A percentile compares a stretch with the other conserved stretches of the same genome.
Evolutionary conservation across 1,140 invertebrate species (phyloP).

Genomic region (Pogonomyrmex californicus): DNA sequence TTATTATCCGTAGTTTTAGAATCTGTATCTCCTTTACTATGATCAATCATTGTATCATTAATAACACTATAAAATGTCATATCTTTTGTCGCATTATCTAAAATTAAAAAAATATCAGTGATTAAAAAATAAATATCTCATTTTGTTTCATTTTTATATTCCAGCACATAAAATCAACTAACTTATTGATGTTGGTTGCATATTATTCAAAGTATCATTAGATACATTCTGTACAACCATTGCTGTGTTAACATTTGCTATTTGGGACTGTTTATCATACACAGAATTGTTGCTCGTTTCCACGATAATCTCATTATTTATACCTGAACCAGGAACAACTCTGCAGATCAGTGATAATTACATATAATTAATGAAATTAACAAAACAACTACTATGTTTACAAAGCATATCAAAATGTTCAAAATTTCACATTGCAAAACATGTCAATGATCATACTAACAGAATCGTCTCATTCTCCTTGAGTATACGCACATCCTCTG

Average conservation of each 20-base stretch:
- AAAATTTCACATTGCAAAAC: neutral
- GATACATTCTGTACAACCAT: neutral
- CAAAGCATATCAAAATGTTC: neutral
- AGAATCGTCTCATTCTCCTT: slow-evolving; percentile 74
- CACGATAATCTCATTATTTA: neutral
- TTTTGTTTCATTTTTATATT: neutral
- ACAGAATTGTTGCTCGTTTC: neutral
- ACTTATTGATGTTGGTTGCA: slow-evolving; percentile 30
- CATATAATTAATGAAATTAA: neutral
- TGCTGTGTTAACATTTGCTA: neutral
- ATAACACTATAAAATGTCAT: slow-evolving; percentile 65
- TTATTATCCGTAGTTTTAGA: slow-evolving; percentile 63
- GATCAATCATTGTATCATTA: slow-evolving; percentile 13
- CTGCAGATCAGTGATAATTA: slow-evolving; percentile 49
- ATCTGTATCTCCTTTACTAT: slow-evolving; percentile 54
- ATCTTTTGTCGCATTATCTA: slow-evolving; percentile 57
- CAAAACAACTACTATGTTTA: neutral
- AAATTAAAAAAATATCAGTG: slow-evolving; percentile 23
- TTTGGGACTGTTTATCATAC: slow-evolving; percentile 1
- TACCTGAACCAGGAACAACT: slow-evolving; percentile 71
- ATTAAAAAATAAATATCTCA: neutral
- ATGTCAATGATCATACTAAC: slow-evolving; percentile 59
- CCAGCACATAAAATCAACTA: neutral
- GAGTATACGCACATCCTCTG: slow-evolving; percentile 78
- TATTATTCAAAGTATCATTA: slow-evolving; percentile 7